Conservation (phyloP, 2,888 invertebrate genomes). For the Eupithecia tripunctaria region DNA sequence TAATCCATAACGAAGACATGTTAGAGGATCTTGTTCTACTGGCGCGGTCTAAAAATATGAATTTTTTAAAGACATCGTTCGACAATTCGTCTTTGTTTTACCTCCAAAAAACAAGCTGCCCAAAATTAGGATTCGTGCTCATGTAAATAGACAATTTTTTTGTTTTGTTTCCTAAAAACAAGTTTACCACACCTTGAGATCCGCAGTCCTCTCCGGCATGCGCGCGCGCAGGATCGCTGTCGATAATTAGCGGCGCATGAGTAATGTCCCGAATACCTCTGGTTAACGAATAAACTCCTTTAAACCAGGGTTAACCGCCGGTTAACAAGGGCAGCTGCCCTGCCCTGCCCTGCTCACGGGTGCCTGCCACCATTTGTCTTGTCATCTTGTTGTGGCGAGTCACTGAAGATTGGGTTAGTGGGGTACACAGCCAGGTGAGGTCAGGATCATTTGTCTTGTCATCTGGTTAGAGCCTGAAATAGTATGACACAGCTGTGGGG, state of each 20-base stretch:
- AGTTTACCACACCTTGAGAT: constrained; percentile 15
- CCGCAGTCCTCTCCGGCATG: constrained; percentile 43
- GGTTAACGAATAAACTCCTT: constrained; percentile 52
- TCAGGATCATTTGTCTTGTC: constrained; percentile 37
- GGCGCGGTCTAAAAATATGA: too few relatives aligned
- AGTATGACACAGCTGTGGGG: not conserved
- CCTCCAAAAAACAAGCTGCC: too few relatives aligned
- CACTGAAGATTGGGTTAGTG: not conserved
- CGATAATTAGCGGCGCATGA: constrained; percentile 75
- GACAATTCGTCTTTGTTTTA: too few relatives aligned
- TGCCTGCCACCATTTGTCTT: constrained; percentile 22
- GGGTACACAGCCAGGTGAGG: constrained; percentile 10
- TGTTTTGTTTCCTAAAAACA: not conserved
- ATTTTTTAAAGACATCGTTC: too few relatives aligned
- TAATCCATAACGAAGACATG: too few relatives aligned
- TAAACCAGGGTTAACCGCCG: constrained; percentile 72
- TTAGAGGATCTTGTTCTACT: too few relatives aligned
- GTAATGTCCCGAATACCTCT: constrained; percentile 66
- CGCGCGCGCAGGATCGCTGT: constrained; percentile 46
- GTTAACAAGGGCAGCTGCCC: constrained; percentile 74
- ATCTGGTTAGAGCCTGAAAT: constrained; percentile 17
- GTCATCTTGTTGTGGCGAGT: not conserved
- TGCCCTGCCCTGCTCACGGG: too few relatives aligned
- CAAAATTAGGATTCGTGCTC: not conserved
- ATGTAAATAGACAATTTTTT: not conserved